Base-by-base conservation (phyloP, 2,888 invertebrate genomes). In the Liodrosophila aerea region DNA sequence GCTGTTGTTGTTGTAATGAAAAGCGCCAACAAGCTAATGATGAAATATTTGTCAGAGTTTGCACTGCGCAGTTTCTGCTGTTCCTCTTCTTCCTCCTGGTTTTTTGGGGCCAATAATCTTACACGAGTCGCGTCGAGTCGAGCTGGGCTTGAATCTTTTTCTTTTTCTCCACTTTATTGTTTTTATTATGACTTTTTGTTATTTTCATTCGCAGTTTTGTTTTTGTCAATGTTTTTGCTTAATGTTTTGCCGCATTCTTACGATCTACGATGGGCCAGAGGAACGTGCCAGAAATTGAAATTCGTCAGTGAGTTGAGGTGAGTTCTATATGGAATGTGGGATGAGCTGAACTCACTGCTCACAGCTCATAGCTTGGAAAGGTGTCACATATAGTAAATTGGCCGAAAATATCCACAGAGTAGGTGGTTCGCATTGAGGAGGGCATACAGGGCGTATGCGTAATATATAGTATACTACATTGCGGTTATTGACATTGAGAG, bases 1-100 rank as follows among this genome's bases (percentile, higher is more conserved):
- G 16, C 12, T 47, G 39, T 46, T 53, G 63, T 61, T 60, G 44
- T 59, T 75, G 73, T 64, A 71, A 80, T 82, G 83, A 82, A 78
- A 78, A 77, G 82, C 71, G 65, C 54, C 77, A 81, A 72, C 53
- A 60, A 75, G 80, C 70, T 68, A 78, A 78, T 78, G 83, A 83
- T 78, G 83, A 78, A 83, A 83, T 83, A 83, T 83, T 68, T 68
- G 58, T 33, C 76, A 64, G 64, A 63, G 60, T 78, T 66, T 74
- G 65, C 72, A 51, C 76, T 82, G 78, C 77, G 82, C 78, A 77
- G 82, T 75, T 82, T 78, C 52, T 39, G 43, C 22, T 33, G n/a
- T 31, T 16, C 36, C 51, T 52, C 11, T 53, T 27, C 31, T 53
- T 30, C 27, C 4, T 11, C 9, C 33, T 45, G 44, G 45, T 49